A percentile compares a stretch with the other conserved stretches of the same genome.
phyloP scores from a whole-genome alignment of 2,113 vertebrate species.

The Synchiropus splendidus region DNA sequence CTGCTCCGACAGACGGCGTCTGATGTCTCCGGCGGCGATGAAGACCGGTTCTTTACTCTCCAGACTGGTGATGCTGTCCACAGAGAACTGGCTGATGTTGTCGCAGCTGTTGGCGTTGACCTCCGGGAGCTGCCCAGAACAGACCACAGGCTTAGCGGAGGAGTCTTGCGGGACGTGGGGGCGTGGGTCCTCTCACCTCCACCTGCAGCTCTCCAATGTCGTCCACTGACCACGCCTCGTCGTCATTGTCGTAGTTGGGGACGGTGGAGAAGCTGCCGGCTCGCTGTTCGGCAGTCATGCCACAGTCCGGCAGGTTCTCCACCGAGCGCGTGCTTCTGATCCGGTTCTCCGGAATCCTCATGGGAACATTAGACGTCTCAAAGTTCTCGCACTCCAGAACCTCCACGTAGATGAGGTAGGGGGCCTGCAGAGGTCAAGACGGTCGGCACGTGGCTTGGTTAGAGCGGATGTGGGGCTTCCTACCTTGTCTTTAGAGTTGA shows the following conservation, averaged over 20 bases:
- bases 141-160: background rate
- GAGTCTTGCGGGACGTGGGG: background rate
- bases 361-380: constrained; percentile 81
- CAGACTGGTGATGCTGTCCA: constrained; percentile 96
- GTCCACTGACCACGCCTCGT: constrained; percentile 91
- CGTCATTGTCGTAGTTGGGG: constrained; percentile 92
- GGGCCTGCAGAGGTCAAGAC: constrained; percentile 69
- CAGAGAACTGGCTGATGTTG: constrained; percentile 97
- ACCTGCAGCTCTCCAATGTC: constrained; percentile 94
- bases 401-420: constrained; percentile 93
- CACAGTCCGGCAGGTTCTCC: constrained; percentile 88
- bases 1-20: constrained; percentile 89
- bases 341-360: constrained; percentile 87
- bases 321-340: constrained; percentile 91
- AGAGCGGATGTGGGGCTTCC: background rate
- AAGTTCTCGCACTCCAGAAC: constrained; percentile 95
- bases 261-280: constrained; percentile 82
- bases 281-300: constrained; percentile 77
- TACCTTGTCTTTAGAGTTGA: constrained; percentile 96
- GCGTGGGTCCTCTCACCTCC: too few species aligned
- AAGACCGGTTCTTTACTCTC: constrained; percentile 92
- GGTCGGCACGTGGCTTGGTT: background rate
- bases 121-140: constrained; percentile 76
- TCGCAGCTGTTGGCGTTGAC: constrained; percentile 91
- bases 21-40: constrained; percentile 91